phyloP scores from a whole-genome alignment of 2,113 vertebrate species.

The Vireo altiloquus region DNA sequence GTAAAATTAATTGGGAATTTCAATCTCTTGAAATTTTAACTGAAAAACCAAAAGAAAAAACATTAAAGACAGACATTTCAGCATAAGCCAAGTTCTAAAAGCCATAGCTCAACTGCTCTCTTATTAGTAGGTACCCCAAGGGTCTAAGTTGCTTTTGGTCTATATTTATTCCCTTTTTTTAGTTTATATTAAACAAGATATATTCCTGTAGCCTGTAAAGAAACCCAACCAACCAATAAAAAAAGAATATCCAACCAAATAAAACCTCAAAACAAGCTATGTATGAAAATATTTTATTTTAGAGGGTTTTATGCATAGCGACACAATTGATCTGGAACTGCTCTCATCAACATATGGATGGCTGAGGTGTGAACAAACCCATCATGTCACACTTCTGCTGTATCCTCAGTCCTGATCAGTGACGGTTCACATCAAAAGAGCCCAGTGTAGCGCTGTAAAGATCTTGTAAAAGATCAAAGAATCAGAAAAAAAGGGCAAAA shows the following conservation, averaged over 20 bases:
- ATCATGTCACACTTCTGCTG: not conserved
- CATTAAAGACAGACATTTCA: not conserved
- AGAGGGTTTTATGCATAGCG: not conserved
- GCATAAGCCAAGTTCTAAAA: not conserved
- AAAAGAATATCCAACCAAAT: not conserved
- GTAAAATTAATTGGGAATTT: not conserved
- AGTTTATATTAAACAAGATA: not conserved
- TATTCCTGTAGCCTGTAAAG: not conserved
- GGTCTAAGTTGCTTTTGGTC: not conserved
- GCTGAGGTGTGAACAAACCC: not conserved
- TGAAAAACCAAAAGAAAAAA: not conserved
- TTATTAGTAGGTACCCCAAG: not conserved
- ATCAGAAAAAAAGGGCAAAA: not conserved
- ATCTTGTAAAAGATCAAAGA: not conserved
- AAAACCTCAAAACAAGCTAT: not conserved
- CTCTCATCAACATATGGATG: not conserved
- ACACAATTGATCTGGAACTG: not conserved
- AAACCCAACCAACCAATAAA: not conserved
- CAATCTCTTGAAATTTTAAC: not conserved
- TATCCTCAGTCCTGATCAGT: not conserved
- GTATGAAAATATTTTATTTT: not conserved
- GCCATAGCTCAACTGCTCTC: not conserved
- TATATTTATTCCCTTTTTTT: not conserved
- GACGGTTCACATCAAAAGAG: not conserved
- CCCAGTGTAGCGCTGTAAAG: not conserved